phyloP scores from a whole-genome alignment of 2,888 invertebrate genomes.

The Clistopyga incitator region DNA sequence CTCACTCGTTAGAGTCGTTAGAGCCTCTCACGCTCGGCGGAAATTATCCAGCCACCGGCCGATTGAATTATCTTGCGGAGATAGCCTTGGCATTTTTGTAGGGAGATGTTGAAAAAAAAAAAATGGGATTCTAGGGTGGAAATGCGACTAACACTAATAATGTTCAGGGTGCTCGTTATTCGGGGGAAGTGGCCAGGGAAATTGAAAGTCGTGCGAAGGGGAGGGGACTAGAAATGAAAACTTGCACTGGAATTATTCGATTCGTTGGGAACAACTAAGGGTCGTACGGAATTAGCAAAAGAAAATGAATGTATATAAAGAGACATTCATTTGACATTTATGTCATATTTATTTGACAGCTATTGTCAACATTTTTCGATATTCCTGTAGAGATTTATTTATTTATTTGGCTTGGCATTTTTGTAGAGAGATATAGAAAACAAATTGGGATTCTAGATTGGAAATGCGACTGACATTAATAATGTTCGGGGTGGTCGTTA shows the following conservation, averaged over 20 bases:
- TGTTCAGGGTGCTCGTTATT: background rate
- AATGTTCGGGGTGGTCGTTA: background rate
- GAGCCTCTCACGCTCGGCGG: background rate
- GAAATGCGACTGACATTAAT: background rate
- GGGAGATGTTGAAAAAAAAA: background rate
- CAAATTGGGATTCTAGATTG: background rate
- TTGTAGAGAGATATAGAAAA: background rate
- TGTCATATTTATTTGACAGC: no score
- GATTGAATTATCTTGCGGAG: conserved; percentile 24
- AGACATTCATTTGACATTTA: no score
- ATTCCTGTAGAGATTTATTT: no score
- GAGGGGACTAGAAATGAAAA: no score
- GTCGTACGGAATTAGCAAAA: no score
- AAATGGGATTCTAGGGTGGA: background rate
- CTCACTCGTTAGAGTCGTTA: conserved; percentile 1
- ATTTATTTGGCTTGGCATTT: background rate
- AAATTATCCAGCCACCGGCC: conserved; percentile 10
- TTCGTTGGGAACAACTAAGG: no score
- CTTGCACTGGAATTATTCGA: no score
- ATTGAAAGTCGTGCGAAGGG: no score
- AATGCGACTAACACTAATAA: background rate
- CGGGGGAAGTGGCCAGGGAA: no score
- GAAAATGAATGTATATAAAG: no score
- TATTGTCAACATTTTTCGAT: no score
- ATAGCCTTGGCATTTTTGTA: background rate